These are phyloP conservation scores for Helicoverpa armigera DNA, from an alignment of 1,140 invertebrate species.

Conservation along the genomic window DNA sequence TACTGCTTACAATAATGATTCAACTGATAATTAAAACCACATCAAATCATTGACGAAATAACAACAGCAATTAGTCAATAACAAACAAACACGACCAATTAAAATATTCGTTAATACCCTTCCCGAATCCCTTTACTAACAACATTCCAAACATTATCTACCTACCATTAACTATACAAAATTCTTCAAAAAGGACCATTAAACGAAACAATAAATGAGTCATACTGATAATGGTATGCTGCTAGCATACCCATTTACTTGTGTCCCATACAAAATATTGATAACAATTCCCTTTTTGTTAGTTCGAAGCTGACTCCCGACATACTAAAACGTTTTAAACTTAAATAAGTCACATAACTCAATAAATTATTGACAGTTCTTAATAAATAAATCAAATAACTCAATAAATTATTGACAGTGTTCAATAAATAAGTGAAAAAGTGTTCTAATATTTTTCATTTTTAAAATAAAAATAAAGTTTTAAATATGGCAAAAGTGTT, in stretches of 20 bases:
- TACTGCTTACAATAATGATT: background rate
- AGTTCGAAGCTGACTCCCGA: slow-evolving; percentile 69
- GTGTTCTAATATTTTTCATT: too few species aligned
- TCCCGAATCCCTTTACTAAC: background rate
- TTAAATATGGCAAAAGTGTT: slow-evolving; percentile 59
- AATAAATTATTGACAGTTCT: slow-evolving; percentile 13
- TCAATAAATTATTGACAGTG: background rate
- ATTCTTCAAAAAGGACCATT: slow-evolving; percentile 47
- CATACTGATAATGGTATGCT: slow-evolving; percentile 83
- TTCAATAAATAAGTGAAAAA: slow-evolving; percentile 2
- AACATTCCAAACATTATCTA: background rate
- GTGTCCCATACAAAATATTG: slow-evolving; percentile 79
- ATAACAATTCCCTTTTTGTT: slow-evolving; percentile 83
- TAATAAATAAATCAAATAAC: background rate
- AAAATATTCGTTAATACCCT: background rate
- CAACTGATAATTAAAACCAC: too few species aligned
- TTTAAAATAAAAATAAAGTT: too few species aligned
- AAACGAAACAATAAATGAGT: slow-evolving; percentile 69
- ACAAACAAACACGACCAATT: background rate
- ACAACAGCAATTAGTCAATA: background rate
- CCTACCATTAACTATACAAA: background rate
- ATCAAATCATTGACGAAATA: background rate
- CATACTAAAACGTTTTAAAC: slow-evolving; percentile 67
- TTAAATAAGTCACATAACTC: background rate
- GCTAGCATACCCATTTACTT: slow-evolving; percentile 77